Evolutionary conservation across 2,888 invertebrate species (phyloP).

Genomic region (Ectemnius cavifrons): DNA sequence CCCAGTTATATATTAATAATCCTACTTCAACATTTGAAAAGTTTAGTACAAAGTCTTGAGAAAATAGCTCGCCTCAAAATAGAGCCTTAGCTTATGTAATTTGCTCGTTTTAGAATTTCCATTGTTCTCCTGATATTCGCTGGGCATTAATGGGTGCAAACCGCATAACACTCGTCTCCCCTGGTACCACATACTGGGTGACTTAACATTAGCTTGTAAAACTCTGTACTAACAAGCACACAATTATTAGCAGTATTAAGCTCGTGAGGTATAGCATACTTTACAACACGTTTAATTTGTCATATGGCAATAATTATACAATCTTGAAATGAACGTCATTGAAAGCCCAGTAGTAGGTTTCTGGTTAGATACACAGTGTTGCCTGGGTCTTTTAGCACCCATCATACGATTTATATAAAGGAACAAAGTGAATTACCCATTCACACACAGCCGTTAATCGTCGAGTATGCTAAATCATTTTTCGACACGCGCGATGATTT

Average conservation of each 20-base stretch:
- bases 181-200: conserved; percentile 3
- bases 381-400: not conserved
- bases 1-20: not conserved
- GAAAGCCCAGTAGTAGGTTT: conserved; percentile 18
- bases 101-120: conserved; percentile 41
- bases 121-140: conserved; percentile 28
- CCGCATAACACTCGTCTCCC: conserved; percentile 27
- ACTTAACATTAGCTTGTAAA: conserved; percentile 40
- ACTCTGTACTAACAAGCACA: conserved; percentile 58
- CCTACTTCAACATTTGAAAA: conserved; percentile 34
- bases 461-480: no score
- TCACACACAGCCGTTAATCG: no score
- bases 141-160: conserved; percentile 39
- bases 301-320: conserved; percentile 38
- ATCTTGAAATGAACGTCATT: conserved; percentile 17
- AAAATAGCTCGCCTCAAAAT: conserved; percentile 55
- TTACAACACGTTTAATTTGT: conserved; percentile 48
- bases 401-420: not conserved
- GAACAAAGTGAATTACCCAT: conserved; percentile 3
- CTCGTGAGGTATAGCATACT: conserved; percentile 52
- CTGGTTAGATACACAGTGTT: conserved; percentile 6
- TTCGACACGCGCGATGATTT: no score
- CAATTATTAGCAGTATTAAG: conserved; percentile 58
- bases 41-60: conserved; percentile 56
- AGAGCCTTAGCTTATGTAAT: conserved; percentile 27